Percentiles rank a stretch among this genome's conserved stretches.
These are phyloP conservation scores for Virgularia gustaviana DNA, from an alignment of 92 coral and sea anemone genomes.

Conservation along the genomic window DNA sequence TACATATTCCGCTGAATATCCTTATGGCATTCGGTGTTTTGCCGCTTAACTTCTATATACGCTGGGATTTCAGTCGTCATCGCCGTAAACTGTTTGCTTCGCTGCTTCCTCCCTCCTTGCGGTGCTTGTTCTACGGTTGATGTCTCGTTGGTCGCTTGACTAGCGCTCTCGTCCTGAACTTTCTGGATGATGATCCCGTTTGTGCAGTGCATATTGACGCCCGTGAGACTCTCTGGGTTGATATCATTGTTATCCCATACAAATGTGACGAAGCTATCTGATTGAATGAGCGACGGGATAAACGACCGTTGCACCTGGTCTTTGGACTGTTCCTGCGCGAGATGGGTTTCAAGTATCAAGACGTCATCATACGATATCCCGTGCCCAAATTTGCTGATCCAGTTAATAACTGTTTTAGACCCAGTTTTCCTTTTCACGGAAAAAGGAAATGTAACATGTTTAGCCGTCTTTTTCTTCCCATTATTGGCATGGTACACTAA, in stretches of 20 bases:
- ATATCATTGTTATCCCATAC: no score
- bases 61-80: background rate
- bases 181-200: background rate
- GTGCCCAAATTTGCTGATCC: slow-evolving; percentile 21
- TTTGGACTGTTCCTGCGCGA: slow-evolving; percentile 14
- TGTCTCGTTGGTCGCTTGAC: background rate
- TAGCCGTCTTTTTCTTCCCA: slow-evolving; percentile 2
- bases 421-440: slow-evolving; percentile 9
- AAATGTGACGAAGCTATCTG: slow-evolving; percentile 12
- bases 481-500: background rate
- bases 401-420: background rate
- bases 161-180: background rate
- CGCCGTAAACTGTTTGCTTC: no score
- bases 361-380: slow-evolving; percentile 21
- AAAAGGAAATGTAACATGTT: background rate
- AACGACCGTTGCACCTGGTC: slow-evolving; percentile 23
- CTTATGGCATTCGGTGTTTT: background rate
- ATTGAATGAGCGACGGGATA: slow-evolving; percentile 9
- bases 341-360: slow-evolving; percentile 5
- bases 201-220: background rate
- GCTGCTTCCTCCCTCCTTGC: no score
- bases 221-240: slow-evolving; percentile 3
- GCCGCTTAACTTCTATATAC: background rate
- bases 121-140: background rate
- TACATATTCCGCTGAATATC: slow-evolving; percentile 13